Evolutionary conservation across 2,888 invertebrate species (phyloP), one percentile per base, ranked within the genome.

Genomic region (Melanostoma mellinum): DNA sequence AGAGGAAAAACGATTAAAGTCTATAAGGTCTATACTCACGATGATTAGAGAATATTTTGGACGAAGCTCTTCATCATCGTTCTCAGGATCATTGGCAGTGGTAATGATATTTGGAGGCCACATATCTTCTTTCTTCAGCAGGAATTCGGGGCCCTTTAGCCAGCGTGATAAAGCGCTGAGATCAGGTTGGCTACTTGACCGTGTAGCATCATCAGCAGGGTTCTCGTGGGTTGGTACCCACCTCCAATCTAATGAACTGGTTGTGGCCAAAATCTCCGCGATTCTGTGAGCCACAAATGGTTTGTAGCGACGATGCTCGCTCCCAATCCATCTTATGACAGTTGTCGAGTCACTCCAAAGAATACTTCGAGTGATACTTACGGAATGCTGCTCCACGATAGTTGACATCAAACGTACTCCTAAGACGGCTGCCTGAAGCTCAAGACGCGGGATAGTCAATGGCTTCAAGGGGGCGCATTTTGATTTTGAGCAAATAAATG

Each of bases 321-420:
- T 79, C 32, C 67, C 36, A 36, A 88, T 69, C 87, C 87, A 87
- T 20, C 74, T 67, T 10, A 87, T 30, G 3, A 78, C 69, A 3
- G 73, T 80, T 44, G 55, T 61, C n/a, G 72, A 60, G 32, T 84
- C 74, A 44, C 44, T 58, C 74, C 73, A 78, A 4, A 77, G 46
- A 10, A 68, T 3, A n/a, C 10, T 30, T 4, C 61, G n/a, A 8
- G 5, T 36, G n/a, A 77, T 40, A 8, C 6, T 8, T 1, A 84
- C 8, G 9, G 52, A n/a, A 33, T 74, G 74, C 4, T 65, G n/a
- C 20, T 69, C 60, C 0, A 60, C 6, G 4, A 78, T 63, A 0
- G 56, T 65, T 3, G 9, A 33, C 50, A 55, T 52, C n/a, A 78
- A 48, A 6, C 74, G 69, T 3, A 35, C 32, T 50, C 65, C 74